phyloP scores from a whole-genome alignment of 2,888 invertebrate genomes.

The Morpho helenor region DNA sequence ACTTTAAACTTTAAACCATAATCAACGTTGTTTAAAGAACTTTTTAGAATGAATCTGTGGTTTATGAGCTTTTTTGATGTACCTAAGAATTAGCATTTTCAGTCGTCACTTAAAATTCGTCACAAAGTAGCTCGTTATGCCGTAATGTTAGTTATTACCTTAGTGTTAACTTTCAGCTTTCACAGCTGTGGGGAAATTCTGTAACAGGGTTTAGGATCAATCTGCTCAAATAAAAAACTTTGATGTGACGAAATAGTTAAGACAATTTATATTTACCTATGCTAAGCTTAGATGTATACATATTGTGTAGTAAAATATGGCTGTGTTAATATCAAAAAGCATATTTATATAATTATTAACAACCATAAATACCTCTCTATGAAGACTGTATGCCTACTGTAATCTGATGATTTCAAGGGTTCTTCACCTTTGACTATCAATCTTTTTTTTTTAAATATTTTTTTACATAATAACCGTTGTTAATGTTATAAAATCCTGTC shows the following conservation, averaged over 20 bases:
- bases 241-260: conserved; percentile 36
- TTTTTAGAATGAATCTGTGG: background rate
- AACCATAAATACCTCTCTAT: conserved; percentile 73
- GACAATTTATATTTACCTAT: conserved; percentile 34
- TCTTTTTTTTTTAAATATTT: too few relatives aligned
- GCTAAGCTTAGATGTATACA: conserved; percentile 35
- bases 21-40: background rate
- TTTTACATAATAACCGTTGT: too few relatives aligned
- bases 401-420: background rate
- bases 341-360: conserved; percentile 59
- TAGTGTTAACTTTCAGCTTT: too few relatives aligned
- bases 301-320: conserved; percentile 58
- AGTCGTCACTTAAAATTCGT: too few relatives aligned
- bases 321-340: conserved; percentile 76
- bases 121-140: too few relatives aligned
- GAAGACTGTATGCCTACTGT: conserved; percentile 50
- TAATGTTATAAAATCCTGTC: too few relatives aligned
- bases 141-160: too few relatives aligned
- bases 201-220: conserved; percentile 52
- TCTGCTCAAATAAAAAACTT: conserved; percentile 49
- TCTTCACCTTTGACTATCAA: background rate
- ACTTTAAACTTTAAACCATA: background rate
- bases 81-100: background rate
- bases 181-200: background rate
- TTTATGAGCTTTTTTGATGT: background rate